Conservation (phyloP, 2,797 vertebrate species). For the Myoxocephalus aenaeus region DNA sequence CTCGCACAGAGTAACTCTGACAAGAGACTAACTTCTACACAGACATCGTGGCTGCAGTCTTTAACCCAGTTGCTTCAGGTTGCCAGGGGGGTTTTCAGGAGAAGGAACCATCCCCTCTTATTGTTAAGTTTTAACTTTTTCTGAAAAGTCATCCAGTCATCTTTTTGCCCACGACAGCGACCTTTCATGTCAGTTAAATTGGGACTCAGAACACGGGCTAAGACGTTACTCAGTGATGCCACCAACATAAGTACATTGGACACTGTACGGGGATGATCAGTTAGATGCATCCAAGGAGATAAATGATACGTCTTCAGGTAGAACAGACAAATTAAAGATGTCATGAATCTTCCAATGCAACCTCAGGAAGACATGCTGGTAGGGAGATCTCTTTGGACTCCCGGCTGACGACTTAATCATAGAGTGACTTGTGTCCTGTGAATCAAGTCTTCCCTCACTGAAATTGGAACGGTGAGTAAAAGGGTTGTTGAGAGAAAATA, state of each 20-base stretch:
- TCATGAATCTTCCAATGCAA: slow-evolving; percentile 54
- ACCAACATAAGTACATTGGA: slow-evolving; percentile 48
- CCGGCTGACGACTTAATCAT: slow-evolving; percentile 36
- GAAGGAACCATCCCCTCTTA: slow-evolving; percentile 49
- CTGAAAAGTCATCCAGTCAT: slow-evolving; percentile 62
- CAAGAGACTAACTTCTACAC: slow-evolving; percentile 53
- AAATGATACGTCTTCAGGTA: slow-evolving; percentile 51
- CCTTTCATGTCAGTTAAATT: slow-evolving; percentile 61
- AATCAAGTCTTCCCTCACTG: background rate
- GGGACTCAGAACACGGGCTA: background rate
- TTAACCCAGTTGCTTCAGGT: slow-evolving; percentile 67
- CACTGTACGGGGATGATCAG: slow-evolving; percentile 60
- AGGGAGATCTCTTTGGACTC: slow-evolving; percentile 23
- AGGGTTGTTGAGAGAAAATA: background rate
- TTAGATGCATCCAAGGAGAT: slow-evolving; percentile 49
- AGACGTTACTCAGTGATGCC: slow-evolving; percentile 27
- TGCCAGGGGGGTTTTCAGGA: slow-evolving; percentile 54
- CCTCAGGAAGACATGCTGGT: slow-evolving; percentile 35
- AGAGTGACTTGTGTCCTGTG: background rate
- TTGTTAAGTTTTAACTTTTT: slow-evolving; percentile 57
- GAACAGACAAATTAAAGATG: slow-evolving; percentile 37
- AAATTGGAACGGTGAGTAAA: slow-evolving; percentile 14
- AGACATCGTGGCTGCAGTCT: slow-evolving; percentile 72
- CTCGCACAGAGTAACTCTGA: slow-evolving; percentile 34
- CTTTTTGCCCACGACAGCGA: slow-evolving; percentile 54